phyloP scores from a whole-genome alignment of 2,113 vertebrate species.

The Silurus glanis region DNA sequence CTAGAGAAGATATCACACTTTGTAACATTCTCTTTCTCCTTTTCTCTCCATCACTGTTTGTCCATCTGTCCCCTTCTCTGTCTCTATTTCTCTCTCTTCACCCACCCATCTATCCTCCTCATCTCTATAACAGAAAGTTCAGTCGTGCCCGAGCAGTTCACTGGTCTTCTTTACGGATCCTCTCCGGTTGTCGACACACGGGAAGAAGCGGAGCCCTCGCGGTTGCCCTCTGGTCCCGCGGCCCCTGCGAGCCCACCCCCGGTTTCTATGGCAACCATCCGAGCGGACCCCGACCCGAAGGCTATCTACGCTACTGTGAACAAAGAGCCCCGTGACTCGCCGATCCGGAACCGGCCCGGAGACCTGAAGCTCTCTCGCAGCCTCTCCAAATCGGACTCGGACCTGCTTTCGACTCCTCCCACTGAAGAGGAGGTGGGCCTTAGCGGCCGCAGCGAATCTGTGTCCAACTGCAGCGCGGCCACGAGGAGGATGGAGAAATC shows the following conservation, averaged over 20 bases:
- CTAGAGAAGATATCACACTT: slow-evolving; percentile 49
- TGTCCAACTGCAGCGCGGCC: slow-evolving; percentile 89
- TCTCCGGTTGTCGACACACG: slow-evolving; percentile 89
- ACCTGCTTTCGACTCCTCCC: slow-evolving; percentile 92
- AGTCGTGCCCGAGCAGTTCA: slow-evolving; percentile 89
- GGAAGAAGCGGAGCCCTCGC: slow-evolving; percentile 77
- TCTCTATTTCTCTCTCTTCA: not conserved
- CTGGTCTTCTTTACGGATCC: slow-evolving; percentile 93
- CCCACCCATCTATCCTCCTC: not conserved
- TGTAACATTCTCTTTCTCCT: slow-evolving; percentile 11
- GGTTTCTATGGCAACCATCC: slow-evolving; percentile 69
- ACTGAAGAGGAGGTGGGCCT: slow-evolving; percentile 88
- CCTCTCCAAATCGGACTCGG: slow-evolving; percentile 96
- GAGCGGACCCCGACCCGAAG: slow-evolving; percentile 77
- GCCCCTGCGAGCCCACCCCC: slow-evolving; percentile 47
- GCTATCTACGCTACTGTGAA: slow-evolving; percentile 81
- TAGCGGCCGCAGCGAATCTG: slow-evolving; percentile 91
- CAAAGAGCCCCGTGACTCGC: slow-evolving; percentile 73
- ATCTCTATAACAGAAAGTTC: slow-evolving; percentile 66
- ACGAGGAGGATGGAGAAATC: slow-evolving; percentile 96
- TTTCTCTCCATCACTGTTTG: not conserved
- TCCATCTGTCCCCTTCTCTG: not conserved
- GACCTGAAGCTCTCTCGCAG: slow-evolving; percentile 95
- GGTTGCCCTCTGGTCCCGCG: slow-evolving; percentile 34
- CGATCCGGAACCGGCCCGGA: slow-evolving; percentile 75